Conservation (phyloP, 1,140 invertebrate species). For the Ceratosolen solmsi region DNA sequence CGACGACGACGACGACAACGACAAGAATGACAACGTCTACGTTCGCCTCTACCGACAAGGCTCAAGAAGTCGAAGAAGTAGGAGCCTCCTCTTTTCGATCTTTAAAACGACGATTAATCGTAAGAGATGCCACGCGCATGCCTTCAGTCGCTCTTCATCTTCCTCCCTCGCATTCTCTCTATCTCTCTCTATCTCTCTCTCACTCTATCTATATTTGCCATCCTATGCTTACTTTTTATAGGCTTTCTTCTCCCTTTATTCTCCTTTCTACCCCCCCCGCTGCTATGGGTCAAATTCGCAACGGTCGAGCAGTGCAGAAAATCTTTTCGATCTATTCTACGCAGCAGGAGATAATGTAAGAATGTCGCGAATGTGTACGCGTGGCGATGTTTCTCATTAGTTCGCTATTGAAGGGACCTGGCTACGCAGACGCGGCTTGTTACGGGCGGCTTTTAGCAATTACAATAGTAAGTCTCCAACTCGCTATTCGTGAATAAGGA, state of each 20-base stretch:
- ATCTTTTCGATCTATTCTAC: not conserved
- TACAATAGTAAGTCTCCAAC: not conserved
- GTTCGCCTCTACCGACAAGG: not conserved
- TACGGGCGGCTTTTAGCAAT: not conserved
- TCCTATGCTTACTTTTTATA: not conserved
- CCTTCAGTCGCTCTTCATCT: not conserved
- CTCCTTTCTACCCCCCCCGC: no score
- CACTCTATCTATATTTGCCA: not conserved
- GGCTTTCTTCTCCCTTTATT: not conserved
- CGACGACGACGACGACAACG: not conserved
- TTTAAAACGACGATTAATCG: constrained; percentile 33
- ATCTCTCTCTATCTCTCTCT: not conserved
- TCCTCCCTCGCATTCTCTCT: not conserved
- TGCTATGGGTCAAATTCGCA: not conserved
- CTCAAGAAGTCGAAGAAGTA: not conserved
- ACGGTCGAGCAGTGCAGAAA: not conserved
- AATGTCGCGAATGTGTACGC: not conserved
- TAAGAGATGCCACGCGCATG: constrained; percentile 15
- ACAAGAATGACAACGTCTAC: no score
- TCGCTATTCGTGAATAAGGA: not conserved
- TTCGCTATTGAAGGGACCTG: not conserved
- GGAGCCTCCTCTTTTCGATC: constrained; percentile 28
- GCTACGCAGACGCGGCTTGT: not conserved
- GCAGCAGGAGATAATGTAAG: not conserved
- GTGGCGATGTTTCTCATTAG: not conserved